These are phyloP conservation scores for Cottus gobio DNA, from an alignment of 2,113 vertebrate genomes.

Conservation along the genomic window DNA sequence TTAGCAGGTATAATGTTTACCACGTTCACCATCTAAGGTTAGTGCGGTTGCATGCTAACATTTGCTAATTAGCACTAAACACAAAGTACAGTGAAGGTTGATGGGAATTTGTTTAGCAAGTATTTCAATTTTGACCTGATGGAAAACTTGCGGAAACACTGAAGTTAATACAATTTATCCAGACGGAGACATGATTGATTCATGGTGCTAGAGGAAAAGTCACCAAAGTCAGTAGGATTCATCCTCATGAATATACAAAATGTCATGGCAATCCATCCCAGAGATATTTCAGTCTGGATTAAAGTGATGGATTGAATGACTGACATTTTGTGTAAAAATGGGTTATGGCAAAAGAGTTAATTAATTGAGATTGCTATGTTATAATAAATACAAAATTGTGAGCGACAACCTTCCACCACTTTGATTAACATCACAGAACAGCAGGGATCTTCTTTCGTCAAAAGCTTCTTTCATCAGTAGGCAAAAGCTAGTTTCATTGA, in stretches of 20 bases:
- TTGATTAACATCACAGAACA: not conserved
- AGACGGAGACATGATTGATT: not conserved
- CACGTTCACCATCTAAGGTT: not conserved
- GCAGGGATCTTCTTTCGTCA: slow-evolving; percentile 14
- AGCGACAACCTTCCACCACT: not conserved
- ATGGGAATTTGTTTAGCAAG: not conserved
- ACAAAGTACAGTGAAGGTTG: not conserved
- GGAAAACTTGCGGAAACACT: not conserved
- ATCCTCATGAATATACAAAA: not conserved
- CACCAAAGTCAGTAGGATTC: not conserved
- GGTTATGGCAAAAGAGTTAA: not conserved
- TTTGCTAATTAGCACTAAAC: not conserved
- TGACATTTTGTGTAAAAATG: not conserved
- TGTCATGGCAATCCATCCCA: not conserved
- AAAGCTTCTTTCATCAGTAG: slow-evolving; percentile 56
- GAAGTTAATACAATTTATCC: not conserved
- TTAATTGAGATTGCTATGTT: not conserved
- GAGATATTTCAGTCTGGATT: not conserved
- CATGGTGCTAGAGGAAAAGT: not conserved
- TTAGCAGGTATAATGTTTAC: not conserved
- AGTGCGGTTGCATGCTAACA: not conserved
- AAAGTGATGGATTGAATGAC: not conserved
- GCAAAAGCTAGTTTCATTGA: slow-evolving; percentile 51
- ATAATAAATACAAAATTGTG: not conserved
- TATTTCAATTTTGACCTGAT: not conserved